phyloP scores from a whole-genome alignment of 2,797 vertebrate species.

The Semotilus atromaculatus region DNA sequence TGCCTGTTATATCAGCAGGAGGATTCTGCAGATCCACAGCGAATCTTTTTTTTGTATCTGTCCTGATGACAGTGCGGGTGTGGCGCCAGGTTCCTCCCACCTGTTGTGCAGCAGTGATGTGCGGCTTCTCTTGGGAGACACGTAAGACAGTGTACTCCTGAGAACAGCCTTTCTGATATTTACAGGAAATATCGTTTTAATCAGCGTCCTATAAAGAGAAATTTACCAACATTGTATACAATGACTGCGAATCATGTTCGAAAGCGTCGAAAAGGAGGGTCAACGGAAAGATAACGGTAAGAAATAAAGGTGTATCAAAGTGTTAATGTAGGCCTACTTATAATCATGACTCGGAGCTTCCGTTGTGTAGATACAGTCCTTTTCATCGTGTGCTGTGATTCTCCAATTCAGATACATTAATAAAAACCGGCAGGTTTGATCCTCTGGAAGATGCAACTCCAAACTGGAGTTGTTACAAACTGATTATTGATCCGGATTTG shows the following conservation, averaged over 20 bases:
- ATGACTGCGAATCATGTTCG: constrained; percentile 62
- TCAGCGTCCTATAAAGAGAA: background rate
- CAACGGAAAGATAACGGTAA: constrained; percentile 60
- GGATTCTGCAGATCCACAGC: background rate
- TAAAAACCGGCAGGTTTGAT: constrained; percentile 3
- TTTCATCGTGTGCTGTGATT: constrained; percentile 9
- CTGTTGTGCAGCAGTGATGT: constrained; percentile 52
- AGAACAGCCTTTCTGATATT: background rate
- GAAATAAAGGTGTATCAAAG: background rate
- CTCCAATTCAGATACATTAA: background rate
- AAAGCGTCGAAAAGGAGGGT: constrained; percentile 57
- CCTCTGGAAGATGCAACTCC: constrained; percentile 83
- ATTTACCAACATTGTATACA: constrained; percentile 42
- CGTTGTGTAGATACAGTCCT: background rate
- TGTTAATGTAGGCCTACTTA: background rate
- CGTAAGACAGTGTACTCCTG: constrained; percentile 11
- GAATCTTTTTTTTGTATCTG: background rate
- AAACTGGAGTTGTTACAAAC: constrained; percentile 93
- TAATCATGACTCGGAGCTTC: background rate
- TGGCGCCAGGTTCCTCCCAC: constrained; percentile 56
- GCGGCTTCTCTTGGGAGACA: constrained; percentile 31
- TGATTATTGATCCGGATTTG: constrained; percentile 92
- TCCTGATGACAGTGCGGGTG: constrained; percentile 30
- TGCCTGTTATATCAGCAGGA: background rate
- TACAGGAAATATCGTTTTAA: constrained; percentile 24